These are phyloP conservation scores for Forficula auricularia DNA, from an alignment of 1,140 invertebrate species.

Conservation along the genomic window DNA sequence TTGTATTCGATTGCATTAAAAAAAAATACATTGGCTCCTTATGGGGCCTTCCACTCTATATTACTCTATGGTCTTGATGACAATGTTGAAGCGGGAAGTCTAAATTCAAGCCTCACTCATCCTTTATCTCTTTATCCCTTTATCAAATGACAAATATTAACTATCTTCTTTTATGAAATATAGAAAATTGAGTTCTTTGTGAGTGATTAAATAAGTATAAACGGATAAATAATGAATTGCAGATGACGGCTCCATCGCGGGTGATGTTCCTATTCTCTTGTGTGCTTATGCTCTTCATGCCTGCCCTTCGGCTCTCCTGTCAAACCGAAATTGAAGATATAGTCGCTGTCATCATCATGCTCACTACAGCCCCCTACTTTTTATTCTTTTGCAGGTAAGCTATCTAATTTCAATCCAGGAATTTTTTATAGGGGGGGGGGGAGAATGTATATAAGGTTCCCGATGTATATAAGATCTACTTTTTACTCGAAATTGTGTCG, in stretches of 20 bases:
- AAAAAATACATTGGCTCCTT: no score
- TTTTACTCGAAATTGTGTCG: no score
- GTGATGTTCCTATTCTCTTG: slow-evolving; percentile 90
- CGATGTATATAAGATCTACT: no score
- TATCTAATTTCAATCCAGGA: no score
- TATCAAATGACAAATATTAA: neutral
- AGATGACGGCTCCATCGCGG: slow-evolving; percentile 76
- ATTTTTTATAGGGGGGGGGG: no score
- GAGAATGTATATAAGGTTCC: no score
- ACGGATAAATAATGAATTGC: neutral
- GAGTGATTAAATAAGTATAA: no score
- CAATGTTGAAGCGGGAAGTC: no score
- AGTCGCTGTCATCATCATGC: slow-evolving; percentile 80
- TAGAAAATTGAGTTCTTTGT: neutral
- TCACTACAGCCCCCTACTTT: slow-evolving; percentile 91
- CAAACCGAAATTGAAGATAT: slow-evolving; percentile 72
- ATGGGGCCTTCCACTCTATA: no score
- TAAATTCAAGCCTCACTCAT: no score
- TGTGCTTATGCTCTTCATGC: slow-evolving; percentile 64
- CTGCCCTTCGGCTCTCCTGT: slow-evolving; percentile 71
- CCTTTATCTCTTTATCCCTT: neutral
- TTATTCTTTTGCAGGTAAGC: slow-evolving; percentile 91
- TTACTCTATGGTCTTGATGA: no score
- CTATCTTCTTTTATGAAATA: neutral
- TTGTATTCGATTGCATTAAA: no score